Base-by-base conservation (phyloP, 1,140 invertebrate genomes). In the Anthonomus grandis region DNA sequence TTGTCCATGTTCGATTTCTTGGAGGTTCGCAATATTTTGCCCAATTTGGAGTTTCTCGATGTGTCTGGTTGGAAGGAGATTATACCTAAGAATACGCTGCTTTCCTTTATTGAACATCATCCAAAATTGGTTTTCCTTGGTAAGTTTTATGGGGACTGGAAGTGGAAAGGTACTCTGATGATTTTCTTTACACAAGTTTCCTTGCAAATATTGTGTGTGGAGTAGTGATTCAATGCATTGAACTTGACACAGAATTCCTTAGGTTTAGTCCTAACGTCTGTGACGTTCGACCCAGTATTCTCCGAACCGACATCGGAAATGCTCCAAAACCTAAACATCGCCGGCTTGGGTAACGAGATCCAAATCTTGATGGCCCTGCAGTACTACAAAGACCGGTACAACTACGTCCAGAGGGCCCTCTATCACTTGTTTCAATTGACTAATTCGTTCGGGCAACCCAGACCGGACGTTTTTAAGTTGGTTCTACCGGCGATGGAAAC, bases 331-430 rank as follows among this genome's bases (percentile, higher is more conserved):
- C 36, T 72, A 24, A 55, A 55, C 8, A 64, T 71, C 6, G 70
- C 68, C 12, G 71, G 71, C 23, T 52, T 73, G 8, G 71, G 65
- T 4, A 70, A 64, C 45, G 66, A 68, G 21, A 48, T 60, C 41
- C 66, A 70, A 42, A 67, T 70, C 12, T 64, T 82, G 85, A 64
- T 78, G 79, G 21, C 74, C 2, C 48, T 90, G 10, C 76, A 76
- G 63, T 77, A 81, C 49, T 88, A 90, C 64, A 75, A 77, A 3
- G 74, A 74, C 17, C 37, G 57, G 39, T 75, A 79, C 24, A 72
- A 79, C 42, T 89, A 85, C 66, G 79, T 89, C 4, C 86, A 89
- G 67, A 87, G 86, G 68, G 84, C 84, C 52, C 70, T 90, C 8
- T 87, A 86, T 72, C 83, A 85, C 69, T 73, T 90, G 37, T 89